Evolutionary conservation across 2,888 invertebrate species (phyloP).

Genomic region (Spicauda simplicius): DNA sequence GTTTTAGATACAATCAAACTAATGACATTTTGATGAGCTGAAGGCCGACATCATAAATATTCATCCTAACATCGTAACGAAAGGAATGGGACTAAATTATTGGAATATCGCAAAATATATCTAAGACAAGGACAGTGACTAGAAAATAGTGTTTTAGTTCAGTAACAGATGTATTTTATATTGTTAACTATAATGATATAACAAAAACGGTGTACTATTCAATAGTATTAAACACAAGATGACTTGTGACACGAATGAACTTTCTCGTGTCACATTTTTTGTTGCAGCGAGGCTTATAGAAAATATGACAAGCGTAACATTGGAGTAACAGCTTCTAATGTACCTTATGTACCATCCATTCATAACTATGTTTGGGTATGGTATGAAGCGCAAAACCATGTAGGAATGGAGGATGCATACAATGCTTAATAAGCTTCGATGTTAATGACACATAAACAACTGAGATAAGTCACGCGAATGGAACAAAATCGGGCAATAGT

Average conservation of each 20-base stretch:
- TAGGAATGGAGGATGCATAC: too few relatives aligned
- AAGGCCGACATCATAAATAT: slow-evolving; percentile 8
- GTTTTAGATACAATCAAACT: not conserved
- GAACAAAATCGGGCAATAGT: slow-evolving; percentile 27
- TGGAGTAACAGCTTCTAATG: slow-evolving; percentile 7
- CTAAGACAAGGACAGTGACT: not conserved
- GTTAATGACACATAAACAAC: slow-evolving; percentile 32
- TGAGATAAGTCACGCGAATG: slow-evolving; percentile 35
- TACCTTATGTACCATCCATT: not conserved
- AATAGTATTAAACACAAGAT: slow-evolving; percentile 1
- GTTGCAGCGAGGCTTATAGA: not conserved
- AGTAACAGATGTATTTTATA: not conserved
- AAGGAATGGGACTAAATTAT: not conserved
- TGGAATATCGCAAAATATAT: not conserved
- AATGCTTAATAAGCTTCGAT: slow-evolving; percentile 3
- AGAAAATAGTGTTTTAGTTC: not conserved
- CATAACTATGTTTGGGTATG: too few relatives aligned
- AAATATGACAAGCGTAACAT: slow-evolving; percentile 16
- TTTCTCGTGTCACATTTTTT: slow-evolving; percentile 15
- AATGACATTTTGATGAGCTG: slow-evolving; percentile 28
- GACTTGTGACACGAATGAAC: not conserved
- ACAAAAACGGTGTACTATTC: not conserved
- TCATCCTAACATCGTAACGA: not conserved
- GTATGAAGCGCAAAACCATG: too few relatives aligned
- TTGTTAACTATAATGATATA: not conserved